phyloP scores from a whole-genome alignment of 2,888 invertebrate genomes.

The Chelonus formosanus region DNA sequence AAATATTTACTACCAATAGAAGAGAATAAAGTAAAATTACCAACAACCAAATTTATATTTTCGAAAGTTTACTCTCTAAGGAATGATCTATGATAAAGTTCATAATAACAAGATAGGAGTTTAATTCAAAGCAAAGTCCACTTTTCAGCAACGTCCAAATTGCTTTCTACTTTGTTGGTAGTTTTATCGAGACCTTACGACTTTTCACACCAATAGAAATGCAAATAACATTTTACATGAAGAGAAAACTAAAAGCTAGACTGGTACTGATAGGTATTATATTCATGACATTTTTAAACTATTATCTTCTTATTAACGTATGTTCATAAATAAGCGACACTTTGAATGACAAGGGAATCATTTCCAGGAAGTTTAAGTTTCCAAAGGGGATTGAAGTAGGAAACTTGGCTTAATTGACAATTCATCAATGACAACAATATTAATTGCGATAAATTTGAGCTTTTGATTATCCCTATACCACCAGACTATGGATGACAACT shows the following conservation, averaged over 20 bases:
- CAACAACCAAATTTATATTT: slow-evolving; percentile 15
- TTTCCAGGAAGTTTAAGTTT: background rate
- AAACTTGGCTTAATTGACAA: slow-evolving; percentile 20
- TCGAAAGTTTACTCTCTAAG: slow-evolving; percentile 12
- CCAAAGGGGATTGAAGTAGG: background rate
- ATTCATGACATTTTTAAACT: too few species aligned
- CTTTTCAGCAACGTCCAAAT: background rate
- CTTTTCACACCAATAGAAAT: background rate
- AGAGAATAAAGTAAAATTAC: slow-evolving; percentile 9
- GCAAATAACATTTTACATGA: background rate
- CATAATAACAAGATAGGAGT: slow-evolving; percentile 24
- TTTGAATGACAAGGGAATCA: background rate
- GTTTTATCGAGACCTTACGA: background rate
- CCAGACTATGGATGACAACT: slow-evolving; percentile 19
- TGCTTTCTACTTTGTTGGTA: slow-evolving; percentile 4
- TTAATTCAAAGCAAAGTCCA: slow-evolving; percentile 18
- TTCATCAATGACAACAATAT: slow-evolving; percentile 30
- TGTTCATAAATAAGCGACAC: too few species aligned
- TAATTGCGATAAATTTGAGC: slow-evolving; percentile 20
- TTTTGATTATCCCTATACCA: background rate
- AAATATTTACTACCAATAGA: background rate
- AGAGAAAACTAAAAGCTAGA: background rate
- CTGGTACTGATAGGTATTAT: too few species aligned
- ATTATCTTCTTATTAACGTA: too few species aligned
- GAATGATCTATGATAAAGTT: slow-evolving; percentile 15